Percentiles rank a stretch among this genome's conserved stretches.
phyloP scores from a whole-genome alignment of 2,113 vertebrate genomes.

The Sclerurus mexicanus region DNA sequence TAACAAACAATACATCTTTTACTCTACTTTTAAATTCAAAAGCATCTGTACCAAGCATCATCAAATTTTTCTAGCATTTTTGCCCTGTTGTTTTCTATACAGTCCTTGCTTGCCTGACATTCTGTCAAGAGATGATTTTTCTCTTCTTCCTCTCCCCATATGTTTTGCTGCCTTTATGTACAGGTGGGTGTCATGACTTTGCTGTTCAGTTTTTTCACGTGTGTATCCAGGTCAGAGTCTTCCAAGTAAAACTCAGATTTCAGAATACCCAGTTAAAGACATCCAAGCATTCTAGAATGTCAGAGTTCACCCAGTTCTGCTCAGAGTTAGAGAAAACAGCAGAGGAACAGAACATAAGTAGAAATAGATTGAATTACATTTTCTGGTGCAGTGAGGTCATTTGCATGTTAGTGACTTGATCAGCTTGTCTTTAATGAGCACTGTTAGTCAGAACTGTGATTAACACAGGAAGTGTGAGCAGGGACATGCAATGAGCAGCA shows the following conservation, averaged over 20 bases:
- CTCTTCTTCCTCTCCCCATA: neutral
- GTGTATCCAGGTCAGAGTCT: neutral
- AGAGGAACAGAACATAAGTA: neutral
- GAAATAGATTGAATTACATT: neutral
- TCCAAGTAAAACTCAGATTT: neutral
- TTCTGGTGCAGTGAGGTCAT: neutral
- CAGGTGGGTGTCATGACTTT: neutral
- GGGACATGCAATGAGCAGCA: accelerated
- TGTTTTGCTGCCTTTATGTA: neutral
- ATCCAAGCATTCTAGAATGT: neutral
- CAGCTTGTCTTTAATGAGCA: neutral
- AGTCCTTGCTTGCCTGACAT: neutral
- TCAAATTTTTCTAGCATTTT: neutral
- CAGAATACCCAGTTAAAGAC: neutral
- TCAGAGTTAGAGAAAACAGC: neutral
- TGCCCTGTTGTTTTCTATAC: neutral
- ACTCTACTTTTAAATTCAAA: neutral
- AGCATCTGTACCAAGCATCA: neutral
- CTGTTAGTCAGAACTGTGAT: neutral
- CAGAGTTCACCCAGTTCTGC: neutral
- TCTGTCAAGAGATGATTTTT: neutral
- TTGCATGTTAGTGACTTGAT: neutral
- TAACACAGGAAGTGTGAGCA: neutral
- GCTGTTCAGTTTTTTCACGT: neutral
- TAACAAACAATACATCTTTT: neutral